phyloP scores from a whole-genome alignment of 2,113 vertebrate species.

The Aegotheles bennettii region DNA sequence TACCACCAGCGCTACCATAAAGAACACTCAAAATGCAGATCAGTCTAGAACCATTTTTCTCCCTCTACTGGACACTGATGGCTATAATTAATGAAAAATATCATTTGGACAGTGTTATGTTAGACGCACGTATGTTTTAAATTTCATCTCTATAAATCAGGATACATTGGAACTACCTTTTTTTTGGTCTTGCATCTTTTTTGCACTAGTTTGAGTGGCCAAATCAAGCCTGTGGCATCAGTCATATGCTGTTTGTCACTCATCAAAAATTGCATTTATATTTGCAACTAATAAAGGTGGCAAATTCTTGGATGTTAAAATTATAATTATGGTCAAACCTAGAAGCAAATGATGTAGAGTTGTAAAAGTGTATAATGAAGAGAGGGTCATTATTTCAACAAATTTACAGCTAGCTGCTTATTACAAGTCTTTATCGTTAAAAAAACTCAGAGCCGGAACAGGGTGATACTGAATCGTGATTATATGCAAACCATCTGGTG shows the following conservation, averaged over 20 bases:
- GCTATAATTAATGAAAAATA: background rate
- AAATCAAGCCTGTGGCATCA: background rate
- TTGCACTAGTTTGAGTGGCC: background rate
- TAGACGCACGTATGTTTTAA: background rate
- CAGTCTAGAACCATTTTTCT: background rate
- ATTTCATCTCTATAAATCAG: background rate
- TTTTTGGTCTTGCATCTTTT: background rate
- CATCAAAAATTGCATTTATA: background rate
- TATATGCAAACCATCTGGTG: background rate
- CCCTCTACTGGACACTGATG: background rate
- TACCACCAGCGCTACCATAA: background rate
- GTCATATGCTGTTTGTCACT: background rate
- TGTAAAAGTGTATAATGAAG: background rate
- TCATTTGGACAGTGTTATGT: background rate
- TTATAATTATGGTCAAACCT: background rate
- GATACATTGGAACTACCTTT: background rate
- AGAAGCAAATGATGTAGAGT: background rate
- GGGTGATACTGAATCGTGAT: background rate
- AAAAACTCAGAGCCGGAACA: background rate
- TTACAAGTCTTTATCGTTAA: background rate
- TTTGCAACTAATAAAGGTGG: background rate
- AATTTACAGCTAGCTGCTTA: background rate
- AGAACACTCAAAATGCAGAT: background rate
- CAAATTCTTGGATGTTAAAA: background rate
- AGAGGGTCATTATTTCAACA: background rate